Conservation (phyloP, 2,113 vertebrate species). For the Stigmatopora nigra region DNA sequence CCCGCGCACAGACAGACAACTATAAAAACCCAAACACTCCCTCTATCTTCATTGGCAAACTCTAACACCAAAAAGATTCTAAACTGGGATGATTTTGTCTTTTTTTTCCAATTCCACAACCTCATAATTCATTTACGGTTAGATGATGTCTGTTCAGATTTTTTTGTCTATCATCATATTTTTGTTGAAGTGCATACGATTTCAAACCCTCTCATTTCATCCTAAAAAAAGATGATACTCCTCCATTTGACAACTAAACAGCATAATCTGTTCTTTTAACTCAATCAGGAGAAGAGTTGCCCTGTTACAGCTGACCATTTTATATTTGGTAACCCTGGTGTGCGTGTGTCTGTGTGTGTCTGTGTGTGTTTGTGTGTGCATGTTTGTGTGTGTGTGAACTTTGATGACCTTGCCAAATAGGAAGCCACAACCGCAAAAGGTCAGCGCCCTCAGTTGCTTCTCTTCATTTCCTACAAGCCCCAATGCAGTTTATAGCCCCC, state of each 20-base stretch:
- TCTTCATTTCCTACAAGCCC: conserved; percentile 32
- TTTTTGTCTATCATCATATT: conserved; percentile 16
- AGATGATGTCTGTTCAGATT: conserved; percentile 24
- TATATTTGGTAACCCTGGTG: neutral
- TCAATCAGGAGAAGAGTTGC: conserved; percentile 15
- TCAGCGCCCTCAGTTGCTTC: conserved; percentile 33
- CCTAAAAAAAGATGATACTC: neutral
- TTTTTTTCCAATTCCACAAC: conserved; percentile 23
- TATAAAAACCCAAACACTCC: conserved; percentile 14
- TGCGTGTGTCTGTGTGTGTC: neutral
- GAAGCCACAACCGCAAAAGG: conserved; percentile 17
- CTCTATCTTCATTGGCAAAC: conserved; percentile 32
- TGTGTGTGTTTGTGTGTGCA: neutral
- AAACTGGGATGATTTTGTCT: conserved; percentile 28
- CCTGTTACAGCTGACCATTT: conserved; percentile 1
- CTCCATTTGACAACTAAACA: neutral
- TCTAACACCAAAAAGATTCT: conserved; percentile 20
- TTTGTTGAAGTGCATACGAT: conserved; percentile 11
- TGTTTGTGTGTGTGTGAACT: conserved; percentile 24
- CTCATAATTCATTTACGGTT: conserved; percentile 34
- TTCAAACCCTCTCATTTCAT: conserved; percentile 7
- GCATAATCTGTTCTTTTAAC: conserved; percentile 9
- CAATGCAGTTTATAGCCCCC: conserved; percentile 55
- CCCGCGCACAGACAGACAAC: conserved; percentile 6
- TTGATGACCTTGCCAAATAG: conserved; percentile 26